These are phyloP conservation scores for Petrosia ficiformis DNA, from an alignment of 37 sponge, comb jelly and placozoan genomes.

Conservation along the genomic window DNA sequence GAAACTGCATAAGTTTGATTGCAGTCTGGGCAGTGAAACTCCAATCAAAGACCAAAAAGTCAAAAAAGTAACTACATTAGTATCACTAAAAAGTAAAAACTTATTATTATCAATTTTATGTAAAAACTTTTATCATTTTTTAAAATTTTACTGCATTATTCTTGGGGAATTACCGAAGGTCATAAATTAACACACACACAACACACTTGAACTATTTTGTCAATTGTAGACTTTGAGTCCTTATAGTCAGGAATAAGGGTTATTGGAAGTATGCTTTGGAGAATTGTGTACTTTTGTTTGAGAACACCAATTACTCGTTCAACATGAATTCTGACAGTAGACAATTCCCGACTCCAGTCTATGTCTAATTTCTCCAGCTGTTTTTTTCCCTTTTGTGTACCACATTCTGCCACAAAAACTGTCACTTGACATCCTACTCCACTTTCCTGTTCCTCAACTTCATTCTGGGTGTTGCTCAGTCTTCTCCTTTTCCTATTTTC, in stretches of 20 bases:
- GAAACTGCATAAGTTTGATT: constrained; percentile 3
- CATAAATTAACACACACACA: neutral
- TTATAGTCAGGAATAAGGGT: neutral
- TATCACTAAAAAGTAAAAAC: no score
- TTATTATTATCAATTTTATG: no score
- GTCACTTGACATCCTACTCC: no score
- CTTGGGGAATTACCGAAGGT: constrained; percentile 12
- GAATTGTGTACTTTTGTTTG: neutral
- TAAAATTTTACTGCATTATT: neutral
- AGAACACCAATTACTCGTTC: neutral
- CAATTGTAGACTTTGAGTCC: neutral
- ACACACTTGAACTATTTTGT: neutral
- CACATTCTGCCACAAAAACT: no score
- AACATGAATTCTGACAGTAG: neutral
- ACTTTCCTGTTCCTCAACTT: no score
- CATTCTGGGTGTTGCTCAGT: no score
- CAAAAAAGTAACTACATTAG: no score
- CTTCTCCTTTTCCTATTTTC: no score
- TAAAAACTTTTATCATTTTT: neutral
- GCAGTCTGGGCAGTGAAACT: neutral
- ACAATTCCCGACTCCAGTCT: neutral
- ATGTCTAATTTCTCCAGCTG: neutral
- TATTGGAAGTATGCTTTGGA: neutral
- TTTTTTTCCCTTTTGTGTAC: neutral
- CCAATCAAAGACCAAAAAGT: no score